phyloP scores from a whole-genome alignment of 2,888 invertebrate species.

The Polia nebulosa region DNA sequence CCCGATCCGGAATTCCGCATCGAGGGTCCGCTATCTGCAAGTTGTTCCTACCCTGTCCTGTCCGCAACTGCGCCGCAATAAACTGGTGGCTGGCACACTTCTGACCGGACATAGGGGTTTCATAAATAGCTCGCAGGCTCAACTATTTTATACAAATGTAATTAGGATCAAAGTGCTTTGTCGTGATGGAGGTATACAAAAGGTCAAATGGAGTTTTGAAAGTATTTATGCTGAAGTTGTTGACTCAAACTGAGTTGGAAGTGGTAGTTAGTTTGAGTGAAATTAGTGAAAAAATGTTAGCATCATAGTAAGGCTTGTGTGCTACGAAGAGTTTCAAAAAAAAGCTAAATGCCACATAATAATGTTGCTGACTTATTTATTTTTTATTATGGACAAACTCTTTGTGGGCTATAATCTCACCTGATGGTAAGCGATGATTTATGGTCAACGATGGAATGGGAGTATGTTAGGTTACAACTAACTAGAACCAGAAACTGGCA shows the following conservation, averaged over 20 bases:
- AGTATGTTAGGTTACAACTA: not conserved
- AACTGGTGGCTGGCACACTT: conserved; percentile 69
- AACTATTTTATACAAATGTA: conserved; percentile 39
- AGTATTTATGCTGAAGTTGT: not conserved
- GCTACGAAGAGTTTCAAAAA: not conserved
- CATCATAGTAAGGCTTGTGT: not conserved
- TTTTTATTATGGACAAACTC: not conserved
- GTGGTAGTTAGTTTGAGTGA: not conserved
- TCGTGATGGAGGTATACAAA: not conserved
- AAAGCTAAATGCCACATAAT: not conserved
- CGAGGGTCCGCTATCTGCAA: conserved; percentile 77
- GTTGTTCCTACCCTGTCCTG: conserved; percentile 77
- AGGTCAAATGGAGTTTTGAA: not conserved
- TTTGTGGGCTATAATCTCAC: not conserved
- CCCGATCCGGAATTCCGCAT: conserved; percentile 82
- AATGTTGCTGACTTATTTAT: not conserved
- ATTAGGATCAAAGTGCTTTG: conserved; percentile 27
- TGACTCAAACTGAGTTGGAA: not conserved
- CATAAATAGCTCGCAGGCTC: conserved; percentile 50
- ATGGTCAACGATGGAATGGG: not conserved
- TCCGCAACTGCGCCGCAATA: conserved; percentile 63
- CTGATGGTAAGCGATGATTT: not conserved
- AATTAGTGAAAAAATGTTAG: not conserved
- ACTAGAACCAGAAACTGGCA: not conserved
- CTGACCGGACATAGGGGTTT: conserved; percentile 56